Conservation (phyloP, 2,113 vertebrate genomes). For the Amphilophus citrinellus region DNA sequence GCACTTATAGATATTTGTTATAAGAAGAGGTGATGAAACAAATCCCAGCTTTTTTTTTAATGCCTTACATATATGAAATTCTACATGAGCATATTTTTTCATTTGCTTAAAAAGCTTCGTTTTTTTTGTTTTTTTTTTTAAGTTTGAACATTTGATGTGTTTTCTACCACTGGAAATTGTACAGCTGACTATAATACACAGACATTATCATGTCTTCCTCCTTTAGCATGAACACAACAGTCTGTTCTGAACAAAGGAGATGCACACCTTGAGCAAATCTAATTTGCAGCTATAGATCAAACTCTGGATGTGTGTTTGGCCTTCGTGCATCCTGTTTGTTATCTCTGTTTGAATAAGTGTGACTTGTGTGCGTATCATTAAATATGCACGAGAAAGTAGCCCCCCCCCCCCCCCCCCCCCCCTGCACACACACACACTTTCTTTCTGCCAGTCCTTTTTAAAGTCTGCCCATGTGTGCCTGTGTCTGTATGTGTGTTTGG, state of each 20-base stretch:
- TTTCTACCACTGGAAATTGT: conserved; percentile 10
- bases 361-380: conserved; percentile 23
- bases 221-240: conserved; percentile 14
- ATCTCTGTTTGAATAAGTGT: conserved; percentile 59
- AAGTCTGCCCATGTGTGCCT: conserved; percentile 1
- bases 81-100: neutral
- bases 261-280: conserved; percentile 60
- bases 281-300: conserved; percentile 27
- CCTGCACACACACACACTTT: neutral
- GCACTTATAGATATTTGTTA: neutral
- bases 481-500: conserved; percentile 48
- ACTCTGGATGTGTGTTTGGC: conserved; percentile 19
- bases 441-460: conserved; percentile 32
- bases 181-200: conserved; percentile 8
- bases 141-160: neutral
- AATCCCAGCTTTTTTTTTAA: neutral
- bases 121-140: neutral
- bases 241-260: conserved; percentile 11
- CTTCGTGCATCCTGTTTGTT: conserved; percentile 45
- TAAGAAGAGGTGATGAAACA: neutral
- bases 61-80: neutral
- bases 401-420: conserved; percentile 38
- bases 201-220: conserved; percentile 25
- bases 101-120: too few species aligned
- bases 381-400: conserved; percentile 45